Evolutionary conservation across 2,797 vertebrate genomes (phyloP), one percentile per base, ranked within the genome.

Genomic region (Streptopelia turtur): DNA sequence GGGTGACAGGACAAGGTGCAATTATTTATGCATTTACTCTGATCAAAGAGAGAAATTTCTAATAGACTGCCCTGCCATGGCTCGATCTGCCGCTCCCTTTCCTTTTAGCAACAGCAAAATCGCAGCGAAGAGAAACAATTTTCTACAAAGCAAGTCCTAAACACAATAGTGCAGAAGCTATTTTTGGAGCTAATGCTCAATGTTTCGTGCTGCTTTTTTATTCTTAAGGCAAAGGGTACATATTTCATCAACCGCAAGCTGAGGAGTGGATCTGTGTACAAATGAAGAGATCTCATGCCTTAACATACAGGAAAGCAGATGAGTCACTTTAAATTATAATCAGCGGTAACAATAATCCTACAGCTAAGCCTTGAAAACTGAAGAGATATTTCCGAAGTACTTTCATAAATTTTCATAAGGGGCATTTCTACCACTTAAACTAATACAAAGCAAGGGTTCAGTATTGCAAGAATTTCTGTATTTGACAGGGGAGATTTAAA

Each of bases 71-170:
- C 13, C 50, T 22, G 30, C 41, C 59, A 24, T 0, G 21, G 72
- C 50, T 78, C n/a, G 35, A 56, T 6, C 23, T 33, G 63, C 50
- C 2, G 2, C 47, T 66, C 35, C 28, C 61, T 61, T 16, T 72
- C 59, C 47, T 56, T 63, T 80, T 43, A 45, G 30, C 57, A 90
- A 75, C 71, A 77, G 45, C 79, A 86, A 87, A 84, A 94, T 53
- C 70, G 52, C 55, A 78, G 45, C 30, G 59, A 94, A 92, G 95
- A 92, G 75, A 87, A 96, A 86, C 39, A 52, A 75, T 92, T 97
- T 93, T 92, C 69, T 37, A 59, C 43, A 80, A 83, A 92, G 52
- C 21, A 52, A 91, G 53, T n/a, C 53, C 66, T 41, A 66, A 96
- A 53, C 31, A 89, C 49, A 71, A 66, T 31, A 79, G 37, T 6